phyloP scores from a whole-genome alignment of 1,140 invertebrate genomes.

The Pseudomyrmex sp. region DNA sequence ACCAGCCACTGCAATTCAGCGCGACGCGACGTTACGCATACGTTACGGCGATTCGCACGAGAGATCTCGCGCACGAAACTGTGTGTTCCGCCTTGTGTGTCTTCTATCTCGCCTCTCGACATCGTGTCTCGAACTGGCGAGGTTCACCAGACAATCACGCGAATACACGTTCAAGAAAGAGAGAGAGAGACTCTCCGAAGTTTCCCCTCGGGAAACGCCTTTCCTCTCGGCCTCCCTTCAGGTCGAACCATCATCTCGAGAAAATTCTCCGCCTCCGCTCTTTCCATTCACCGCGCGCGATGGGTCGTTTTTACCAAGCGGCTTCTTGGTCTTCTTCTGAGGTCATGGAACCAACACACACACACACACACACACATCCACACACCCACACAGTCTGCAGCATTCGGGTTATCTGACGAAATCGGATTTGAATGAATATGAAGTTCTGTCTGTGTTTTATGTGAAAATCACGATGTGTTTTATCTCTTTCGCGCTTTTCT shows the following conservation, averaged over 20 bases:
- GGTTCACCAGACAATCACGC: slow-evolving; percentile 15
- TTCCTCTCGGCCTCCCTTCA: neutral
- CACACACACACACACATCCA: neutral
- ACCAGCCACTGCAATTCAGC: no score
- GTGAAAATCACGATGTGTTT: no score
- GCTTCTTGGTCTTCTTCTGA: neutral
- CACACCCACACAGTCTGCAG: no score
- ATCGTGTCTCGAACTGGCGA: neutral
- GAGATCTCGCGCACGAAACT: no score
- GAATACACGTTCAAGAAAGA: neutral
- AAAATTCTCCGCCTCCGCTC: slow-evolving; percentile 41
- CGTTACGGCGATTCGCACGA: no score
- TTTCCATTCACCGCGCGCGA: slow-evolving; percentile 2
- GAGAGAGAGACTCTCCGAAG: neutral
- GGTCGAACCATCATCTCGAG: slow-evolving; percentile 28
- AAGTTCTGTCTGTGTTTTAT: neutral
- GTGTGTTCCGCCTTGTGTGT: no score
- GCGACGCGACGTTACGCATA: no score
- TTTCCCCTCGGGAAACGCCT: neutral
- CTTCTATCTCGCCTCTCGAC: neutral
- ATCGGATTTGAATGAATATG: neutral
- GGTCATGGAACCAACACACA: neutral
- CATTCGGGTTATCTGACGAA: neutral
- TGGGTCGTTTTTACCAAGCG: slow-evolving; percentile 14
- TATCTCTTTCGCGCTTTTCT: no score